A percentile compares a stretch with the other conserved stretches of the same genome.
These are phyloP conservation scores for Caenorhabditis brenneri DNA, from an alignment of 1,140 invertebrate species.

Conservation along the genomic window DNA sequence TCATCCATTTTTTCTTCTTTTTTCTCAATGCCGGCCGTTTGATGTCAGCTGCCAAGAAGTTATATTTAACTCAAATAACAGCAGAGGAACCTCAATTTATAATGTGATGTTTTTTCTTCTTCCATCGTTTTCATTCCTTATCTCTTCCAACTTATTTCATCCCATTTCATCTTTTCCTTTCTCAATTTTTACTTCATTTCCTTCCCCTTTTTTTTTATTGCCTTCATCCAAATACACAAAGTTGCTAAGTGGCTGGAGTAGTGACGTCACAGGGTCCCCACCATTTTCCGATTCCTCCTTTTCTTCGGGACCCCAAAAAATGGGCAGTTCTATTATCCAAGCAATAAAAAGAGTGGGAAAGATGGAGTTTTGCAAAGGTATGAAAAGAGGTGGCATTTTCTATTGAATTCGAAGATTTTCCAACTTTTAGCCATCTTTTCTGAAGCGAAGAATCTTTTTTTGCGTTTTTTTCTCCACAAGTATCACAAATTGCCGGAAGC, in stretches of 20 bases:
- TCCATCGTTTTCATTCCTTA: not conserved
- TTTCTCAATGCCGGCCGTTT: not conserved
- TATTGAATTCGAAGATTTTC: slow-evolving; percentile 15
- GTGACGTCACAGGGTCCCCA: slow-evolving; percentile 8
- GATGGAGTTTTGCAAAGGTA: slow-evolving; percentile 3
- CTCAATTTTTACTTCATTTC: not conserved
- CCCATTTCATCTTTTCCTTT: not conserved
- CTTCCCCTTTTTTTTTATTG: not conserved
- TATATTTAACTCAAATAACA: slow-evolving; percentile 36
- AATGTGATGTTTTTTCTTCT: slow-evolving; percentile 24
- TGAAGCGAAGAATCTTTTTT: not conserved
- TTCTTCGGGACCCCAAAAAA: not conserved
- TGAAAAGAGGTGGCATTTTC: slow-evolving; percentile 19
- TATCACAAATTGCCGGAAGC: slow-evolving; percentile 38
- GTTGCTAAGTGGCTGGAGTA: slow-evolving; percentile 22
- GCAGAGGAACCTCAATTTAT: slow-evolving; percentile 37
- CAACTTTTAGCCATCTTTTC: not conserved
- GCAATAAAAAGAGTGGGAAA: slow-evolving; percentile 16
- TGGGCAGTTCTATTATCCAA: not conserved
- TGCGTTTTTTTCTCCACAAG: not conserved
- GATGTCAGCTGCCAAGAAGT: slow-evolving; percentile 30
- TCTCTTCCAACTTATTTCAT: slow-evolving; percentile 13
- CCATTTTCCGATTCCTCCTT: slow-evolving; percentile 19
- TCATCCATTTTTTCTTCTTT: not conserved
- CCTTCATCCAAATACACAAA: not conserved